Base-by-base conservation (phyloP, 2,797 vertebrate genomes). In the Alfaro cultratus region DNA sequence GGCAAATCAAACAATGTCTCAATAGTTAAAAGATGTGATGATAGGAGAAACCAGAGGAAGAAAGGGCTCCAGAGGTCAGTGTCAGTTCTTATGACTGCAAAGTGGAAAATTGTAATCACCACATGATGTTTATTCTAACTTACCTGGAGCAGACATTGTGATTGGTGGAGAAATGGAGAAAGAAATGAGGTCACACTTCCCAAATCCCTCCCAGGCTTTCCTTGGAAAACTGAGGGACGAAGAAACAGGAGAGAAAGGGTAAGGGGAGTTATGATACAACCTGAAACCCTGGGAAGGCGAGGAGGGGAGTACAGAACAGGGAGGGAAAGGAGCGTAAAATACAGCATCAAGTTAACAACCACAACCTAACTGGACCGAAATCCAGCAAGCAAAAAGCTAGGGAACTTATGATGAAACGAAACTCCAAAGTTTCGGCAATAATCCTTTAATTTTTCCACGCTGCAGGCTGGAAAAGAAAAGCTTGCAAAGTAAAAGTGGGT, bases 111-210 rank as follows among this genome's bases (percentile, higher is more conserved):
- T 53, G 8, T 10, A 10, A 26, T 53, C 21, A 23, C 21, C 21
- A 8, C 49, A 23, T 51, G 2, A 53, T 53, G 8, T 26, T 53
- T 53, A 53, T 53, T 26, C 26, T 8, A 7, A 83, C 90, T 93
- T 89, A 96, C 95, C 93, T 74, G 95, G 93, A 78, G 83, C 93
- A 3, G 95, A 96, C 95, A 96, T 96, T 77, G 51, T 70, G 75
- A 71, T 51, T 53, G 80, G 67, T 1, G 31, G 29, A 21, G n/a
- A 62, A 41, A 18, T 45, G 10, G 70, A 81, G 60, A 34, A 7
- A 46, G 11, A 83, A 85, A 80, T 2, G 10, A 80, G 73, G 83
- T 83, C 79, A 29, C 49, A 41, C 88, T 92, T 92, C 83, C 83
- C 21, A 1, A 9, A 80, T 77, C 77, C 76, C 76, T 82, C 80